Percentiles rank a stretch among this genome's conserved stretches.
phyloP scores from a whole-genome alignment of 2,888 invertebrate genomes.

The Shargacucullia verbasci region DNA sequence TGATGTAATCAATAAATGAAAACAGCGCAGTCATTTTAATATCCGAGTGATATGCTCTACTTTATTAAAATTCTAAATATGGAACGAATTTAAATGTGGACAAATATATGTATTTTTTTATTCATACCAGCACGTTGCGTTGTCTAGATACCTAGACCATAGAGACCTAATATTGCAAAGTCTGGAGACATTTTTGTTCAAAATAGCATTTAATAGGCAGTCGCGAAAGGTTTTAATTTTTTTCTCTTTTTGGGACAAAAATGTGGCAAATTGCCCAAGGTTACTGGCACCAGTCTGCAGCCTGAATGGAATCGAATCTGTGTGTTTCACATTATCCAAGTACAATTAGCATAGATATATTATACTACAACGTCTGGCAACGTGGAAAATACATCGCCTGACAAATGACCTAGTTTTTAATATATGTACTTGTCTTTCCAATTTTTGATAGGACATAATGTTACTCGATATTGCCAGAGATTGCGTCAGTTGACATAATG shows the following conservation, averaged over 20 bases:
- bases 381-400: slow-evolving; percentile 1
- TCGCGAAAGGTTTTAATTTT: slow-evolving; percentile 6
- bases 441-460: not conserved
- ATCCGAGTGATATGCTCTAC: slow-evolving; percentile 20
- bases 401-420: slow-evolving; percentile 9
- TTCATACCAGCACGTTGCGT: not conserved
- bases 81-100: slow-evolving; percentile 1
- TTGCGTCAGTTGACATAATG: not conserved
- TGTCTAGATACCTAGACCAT: too few relatives aligned
- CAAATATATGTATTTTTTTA: not conserved
- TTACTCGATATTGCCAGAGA: not conserved
- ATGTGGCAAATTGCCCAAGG: slow-evolving; percentile 60
- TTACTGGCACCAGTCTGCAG: slow-evolving; percentile 26
- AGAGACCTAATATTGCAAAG: not conserved
- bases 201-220: slow-evolving; percentile 4
- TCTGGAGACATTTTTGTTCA: not conserved
- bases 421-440: not conserved
- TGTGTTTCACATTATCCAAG: slow-evolving; percentile 9
- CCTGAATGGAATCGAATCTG: slow-evolving; percentile 19
- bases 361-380: not conserved
- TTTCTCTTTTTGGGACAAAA: slow-evolving; percentile 22
- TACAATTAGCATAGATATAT: not conserved
- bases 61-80: slow-evolving; percentile 20
- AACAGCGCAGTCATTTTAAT: slow-evolving; percentile 37
- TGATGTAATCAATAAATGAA: slow-evolving; percentile 62